Evolutionary conservation across 2,888 invertebrate species (phyloP).

Genomic region (Schizotus pectinicornis): DNA sequence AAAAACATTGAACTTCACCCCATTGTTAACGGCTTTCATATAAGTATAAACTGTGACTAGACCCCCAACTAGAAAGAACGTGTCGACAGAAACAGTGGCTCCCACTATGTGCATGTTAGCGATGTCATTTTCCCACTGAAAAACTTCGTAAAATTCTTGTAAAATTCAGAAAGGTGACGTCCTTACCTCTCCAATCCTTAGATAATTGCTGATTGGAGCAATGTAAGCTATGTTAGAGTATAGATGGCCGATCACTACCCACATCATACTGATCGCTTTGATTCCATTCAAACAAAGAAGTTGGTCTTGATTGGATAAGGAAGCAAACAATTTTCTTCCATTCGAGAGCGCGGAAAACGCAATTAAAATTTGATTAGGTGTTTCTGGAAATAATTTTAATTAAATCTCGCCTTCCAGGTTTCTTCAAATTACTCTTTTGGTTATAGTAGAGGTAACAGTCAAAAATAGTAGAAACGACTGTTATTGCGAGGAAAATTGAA

Average conservation of each 20-base stretch:
- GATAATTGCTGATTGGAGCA: neutral
- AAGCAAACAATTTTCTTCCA: constrained; percentile 52
- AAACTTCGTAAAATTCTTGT: constrained; percentile 14
- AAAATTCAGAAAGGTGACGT: neutral
- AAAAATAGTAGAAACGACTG: too few species aligned
- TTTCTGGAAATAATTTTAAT: too few species aligned
- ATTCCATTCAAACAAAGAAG: constrained; percentile 57
- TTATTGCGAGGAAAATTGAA: too few species aligned
- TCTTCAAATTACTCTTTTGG: too few species aligned
- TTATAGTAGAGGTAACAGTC: too few species aligned
- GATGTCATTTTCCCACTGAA: constrained; percentile 49
- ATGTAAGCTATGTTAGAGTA: neutral
- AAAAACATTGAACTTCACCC: constrained; percentile 47
- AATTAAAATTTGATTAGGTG: neutral
- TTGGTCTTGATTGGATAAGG: constrained; percentile 49
- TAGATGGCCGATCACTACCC: constrained; percentile 55
- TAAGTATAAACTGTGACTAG: constrained; percentile 60
- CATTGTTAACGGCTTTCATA: constrained; percentile 44
- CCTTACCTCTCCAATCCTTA: too few species aligned
- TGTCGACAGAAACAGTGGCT: constrained; percentile 65
- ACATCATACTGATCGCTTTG: constrained; percentile 56
- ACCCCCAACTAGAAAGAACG: constrained; percentile 68
- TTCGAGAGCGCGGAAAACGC: constrained; percentile 56
- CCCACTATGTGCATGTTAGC: constrained; percentile 44
- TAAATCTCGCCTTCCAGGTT: too few species aligned